Conservation (phyloP, 2,797 vertebrate genomes). For the Champsocephalus gunnari region DNA sequence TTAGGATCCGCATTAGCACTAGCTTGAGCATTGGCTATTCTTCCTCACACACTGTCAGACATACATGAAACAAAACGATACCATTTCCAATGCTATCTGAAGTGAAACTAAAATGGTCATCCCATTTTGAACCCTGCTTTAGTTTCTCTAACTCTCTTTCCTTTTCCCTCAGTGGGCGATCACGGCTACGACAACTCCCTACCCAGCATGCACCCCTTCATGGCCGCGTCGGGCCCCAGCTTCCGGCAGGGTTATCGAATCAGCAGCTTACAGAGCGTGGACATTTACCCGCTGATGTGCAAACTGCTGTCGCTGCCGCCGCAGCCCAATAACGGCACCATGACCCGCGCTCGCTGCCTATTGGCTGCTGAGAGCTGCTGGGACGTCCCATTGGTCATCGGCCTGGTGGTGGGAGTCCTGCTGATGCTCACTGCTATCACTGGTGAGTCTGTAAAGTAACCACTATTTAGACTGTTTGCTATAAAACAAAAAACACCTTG, state of each 20-base stretch:
- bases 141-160: constrained; percentile 6
- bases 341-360: constrained; percentile 84
- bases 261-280: constrained; percentile 84
- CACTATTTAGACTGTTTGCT: too few relatives aligned
- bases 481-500: too few relatives aligned
- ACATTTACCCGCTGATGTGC: constrained; percentile 97
- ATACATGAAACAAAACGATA: too few relatives aligned
- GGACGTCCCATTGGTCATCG: constrained; percentile 76
- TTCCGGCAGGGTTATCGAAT: constrained; percentile 86
- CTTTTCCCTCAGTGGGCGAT: constrained; percentile 88
- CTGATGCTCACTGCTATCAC: constrained; percentile 85
- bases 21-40: too few relatives aligned
- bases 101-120: too few relatives aligned
- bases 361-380: constrained; percentile 86
- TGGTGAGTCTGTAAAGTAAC: constrained; percentile 57
- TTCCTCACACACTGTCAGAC: too few relatives aligned
- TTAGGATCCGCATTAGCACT: too few relatives aligned
- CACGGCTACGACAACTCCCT: constrained; percentile 95
- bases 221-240: constrained; percentile 90
- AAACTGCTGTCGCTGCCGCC: constrained; percentile 87
- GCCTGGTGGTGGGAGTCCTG: constrained; percentile 83
- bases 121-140: too few relatives aligned
- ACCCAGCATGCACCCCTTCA: constrained; percentile 95
- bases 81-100: too few relatives aligned
- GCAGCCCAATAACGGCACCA: constrained; percentile 91